Base-by-base conservation (phyloP, 2,113 vertebrate genomes). In the Alectura lathami region DNA sequence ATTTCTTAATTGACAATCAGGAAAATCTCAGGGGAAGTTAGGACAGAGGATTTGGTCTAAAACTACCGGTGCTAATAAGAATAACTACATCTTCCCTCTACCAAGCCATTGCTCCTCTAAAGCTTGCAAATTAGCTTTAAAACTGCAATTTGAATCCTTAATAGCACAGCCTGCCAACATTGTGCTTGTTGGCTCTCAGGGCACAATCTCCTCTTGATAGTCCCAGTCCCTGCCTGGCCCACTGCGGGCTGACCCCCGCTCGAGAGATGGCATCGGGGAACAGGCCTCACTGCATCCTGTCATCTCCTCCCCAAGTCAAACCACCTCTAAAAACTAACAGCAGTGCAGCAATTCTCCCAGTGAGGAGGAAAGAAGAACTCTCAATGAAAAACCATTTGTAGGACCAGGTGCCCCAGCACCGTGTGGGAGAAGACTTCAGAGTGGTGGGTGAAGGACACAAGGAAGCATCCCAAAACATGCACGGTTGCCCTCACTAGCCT, bases 381-480 rank as follows among this genome's bases (percentile, higher is more conserved):
- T 20, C 40, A 53, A 9, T 26, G n/a, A 48, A 76, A 64, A 82
- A 11, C 1, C 10, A 7, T 21, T 32, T n/a, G 16, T 7, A 53
- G 24, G 8, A 27, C 26, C 38, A 67, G 16, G 29, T 60, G 5
- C 3, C 22, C 26, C 0, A 2, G 15, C 6, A 36, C 8, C 15
- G 40, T 40, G 68, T 0, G 47, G 36, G 47, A 72, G 23, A 63
- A 17, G 13, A 43, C 5, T 56, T 42, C 38, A 47, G 9, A 2
- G 21, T 3, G 7, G 6, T 36, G 12, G 8, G 18, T 20, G 22
- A 53, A 70, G 16, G 21, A 43, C 57, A 43, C 32, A 43, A 89
- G 48, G 7, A 62, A 11, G 11, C 17, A 69, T 18, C 53, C 29
- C 0, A 0, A 76, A 85, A 57, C 7, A 13, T 0, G 3, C 27